phyloP scores from a whole-genome alignment of 2,113 vertebrate species.

The Coturnix japonica region DNA sequence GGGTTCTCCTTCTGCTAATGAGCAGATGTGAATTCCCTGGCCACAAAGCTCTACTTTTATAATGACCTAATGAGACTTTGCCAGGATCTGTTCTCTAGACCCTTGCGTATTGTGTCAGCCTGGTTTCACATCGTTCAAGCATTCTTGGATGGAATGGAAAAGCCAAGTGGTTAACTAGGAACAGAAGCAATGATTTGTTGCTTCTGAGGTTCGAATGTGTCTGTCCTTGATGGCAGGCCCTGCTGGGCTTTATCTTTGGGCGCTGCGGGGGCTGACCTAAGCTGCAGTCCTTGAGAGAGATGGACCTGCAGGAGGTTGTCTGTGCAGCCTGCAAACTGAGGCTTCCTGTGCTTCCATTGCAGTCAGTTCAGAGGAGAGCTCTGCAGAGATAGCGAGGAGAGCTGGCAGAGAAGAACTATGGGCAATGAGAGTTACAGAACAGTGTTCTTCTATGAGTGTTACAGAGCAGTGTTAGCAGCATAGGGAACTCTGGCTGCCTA shows the following conservation, averaged over 20 bases:
- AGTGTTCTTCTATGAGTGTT: background rate
- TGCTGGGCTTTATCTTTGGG: background rate
- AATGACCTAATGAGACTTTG: too few relatives aligned
- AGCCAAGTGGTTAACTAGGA: too few relatives aligned
- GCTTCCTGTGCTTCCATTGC: fast-evolving
- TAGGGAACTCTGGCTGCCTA: background rate
- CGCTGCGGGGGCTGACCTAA: background rate
- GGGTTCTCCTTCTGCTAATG: background rate
- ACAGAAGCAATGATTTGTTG: fast-evolving
- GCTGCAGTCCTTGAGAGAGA: background rate
- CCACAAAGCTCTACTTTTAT: background rate
- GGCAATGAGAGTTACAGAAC: background rate
- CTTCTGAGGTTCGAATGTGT: too few relatives aligned
- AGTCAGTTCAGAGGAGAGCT: background rate
- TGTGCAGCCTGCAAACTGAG: background rate
- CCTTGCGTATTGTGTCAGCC: fast-evolving
- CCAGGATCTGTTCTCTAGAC: background rate
- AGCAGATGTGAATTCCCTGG: background rate
- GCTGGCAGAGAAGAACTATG: background rate
- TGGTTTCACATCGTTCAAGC: background rate
- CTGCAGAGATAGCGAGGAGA: background rate
- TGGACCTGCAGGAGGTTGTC: too few relatives aligned
- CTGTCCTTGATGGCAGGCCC: background rate
- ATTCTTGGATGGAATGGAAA: background rate
- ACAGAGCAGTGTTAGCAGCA: fast-evolving